phyloP scores from a whole-genome alignment of 2,888 invertebrate species.

The Apeira syringaria region DNA sequence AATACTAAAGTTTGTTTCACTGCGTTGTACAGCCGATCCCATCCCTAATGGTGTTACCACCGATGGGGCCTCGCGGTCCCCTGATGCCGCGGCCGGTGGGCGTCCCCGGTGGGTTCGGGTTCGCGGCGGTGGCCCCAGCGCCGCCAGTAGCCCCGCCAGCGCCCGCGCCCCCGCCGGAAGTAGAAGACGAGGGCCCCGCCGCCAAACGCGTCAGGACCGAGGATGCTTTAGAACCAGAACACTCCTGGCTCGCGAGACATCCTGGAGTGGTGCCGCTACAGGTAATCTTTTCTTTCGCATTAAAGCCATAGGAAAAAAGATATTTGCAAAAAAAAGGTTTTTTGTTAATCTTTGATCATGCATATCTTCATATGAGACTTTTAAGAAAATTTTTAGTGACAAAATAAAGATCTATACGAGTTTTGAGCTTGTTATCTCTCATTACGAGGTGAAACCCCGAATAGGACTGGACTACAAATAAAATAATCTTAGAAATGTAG shows the following conservation, averaged over 20 bases:
- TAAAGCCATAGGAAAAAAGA: too few relatives aligned
- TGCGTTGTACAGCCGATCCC: conserved; percentile 55
- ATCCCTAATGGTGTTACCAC: conserved; percentile 79
- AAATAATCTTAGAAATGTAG: too few relatives aligned
- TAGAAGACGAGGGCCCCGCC: conserved; percentile 91
- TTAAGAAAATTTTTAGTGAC: too few relatives aligned
- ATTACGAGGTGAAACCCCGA: too few relatives aligned
- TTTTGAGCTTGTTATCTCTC: too few relatives aligned
- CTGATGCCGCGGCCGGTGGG: conserved; percentile 59
- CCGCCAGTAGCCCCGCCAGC: conserved; percentile 34
- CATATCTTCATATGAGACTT: too few relatives aligned
- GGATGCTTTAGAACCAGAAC: conserved; percentile 96
- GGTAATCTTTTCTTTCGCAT: conserved; percentile 79
- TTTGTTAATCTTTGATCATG: too few relatives aligned
- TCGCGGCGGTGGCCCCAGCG: conserved; percentile 24
- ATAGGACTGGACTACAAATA: too few relatives aligned
- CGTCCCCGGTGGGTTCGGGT: conserved; percentile 50
- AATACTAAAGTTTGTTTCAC: too few relatives aligned
- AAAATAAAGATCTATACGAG: too few relatives aligned
- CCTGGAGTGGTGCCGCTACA: conserved; percentile 55
- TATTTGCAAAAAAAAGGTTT: too few relatives aligned
- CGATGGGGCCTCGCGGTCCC: conserved; percentile 66
- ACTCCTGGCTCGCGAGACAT: conserved; percentile 65
- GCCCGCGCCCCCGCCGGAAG: conserved; percentile 29
- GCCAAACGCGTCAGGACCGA: conserved; percentile 95